Evolutionary conservation across 2,888 invertebrate species (phyloP).

Genomic region (Ernsta delagoae): DNA sequence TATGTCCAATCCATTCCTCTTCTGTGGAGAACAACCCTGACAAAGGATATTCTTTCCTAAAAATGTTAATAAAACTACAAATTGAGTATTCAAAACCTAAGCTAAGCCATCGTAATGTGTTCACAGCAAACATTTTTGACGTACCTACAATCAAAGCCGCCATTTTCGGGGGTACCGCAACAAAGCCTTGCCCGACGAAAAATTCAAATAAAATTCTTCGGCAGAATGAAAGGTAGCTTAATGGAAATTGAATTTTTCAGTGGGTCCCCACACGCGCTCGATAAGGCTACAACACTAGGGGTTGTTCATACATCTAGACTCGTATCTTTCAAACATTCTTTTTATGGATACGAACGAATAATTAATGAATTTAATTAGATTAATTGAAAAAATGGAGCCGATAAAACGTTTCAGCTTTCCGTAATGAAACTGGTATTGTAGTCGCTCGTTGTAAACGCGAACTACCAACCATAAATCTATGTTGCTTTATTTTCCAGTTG

Average conservation of each 20-base stretch:
- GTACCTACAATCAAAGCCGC: background rate
- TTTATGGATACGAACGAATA: too few species aligned
- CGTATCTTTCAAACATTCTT: too few species aligned
- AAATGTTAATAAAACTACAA: background rate
- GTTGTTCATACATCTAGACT: conserved; percentile 1
- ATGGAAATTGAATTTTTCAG: conserved; percentile 37
- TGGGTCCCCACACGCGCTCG: conserved; percentile 15
- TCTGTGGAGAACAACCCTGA: too few species aligned
- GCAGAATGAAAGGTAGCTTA: conserved; percentile 16
- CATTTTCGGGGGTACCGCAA: background rate
- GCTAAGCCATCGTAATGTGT: background rate
- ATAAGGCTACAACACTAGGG: background rate
- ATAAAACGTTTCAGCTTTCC: too few species aligned
- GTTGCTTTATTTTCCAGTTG: too few species aligned
- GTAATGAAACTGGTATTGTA: too few species aligned
- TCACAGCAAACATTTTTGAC: background rate
- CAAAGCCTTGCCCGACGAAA: conserved; percentile 22
- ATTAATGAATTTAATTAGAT: too few species aligned
- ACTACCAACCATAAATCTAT: too few species aligned
- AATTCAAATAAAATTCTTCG: conserved; percentile 31
- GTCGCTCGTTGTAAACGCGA: too few species aligned
- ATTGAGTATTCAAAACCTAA: background rate
- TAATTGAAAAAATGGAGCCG: too few species aligned
- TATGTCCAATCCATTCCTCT: too few species aligned
- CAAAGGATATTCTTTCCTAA: background rate